Percentiles rank a stretch among this genome's conserved stretches.
phyloP scores from a whole-genome alignment of 2,113 vertebrate species.

The Dasyornis broadbenti region DNA sequence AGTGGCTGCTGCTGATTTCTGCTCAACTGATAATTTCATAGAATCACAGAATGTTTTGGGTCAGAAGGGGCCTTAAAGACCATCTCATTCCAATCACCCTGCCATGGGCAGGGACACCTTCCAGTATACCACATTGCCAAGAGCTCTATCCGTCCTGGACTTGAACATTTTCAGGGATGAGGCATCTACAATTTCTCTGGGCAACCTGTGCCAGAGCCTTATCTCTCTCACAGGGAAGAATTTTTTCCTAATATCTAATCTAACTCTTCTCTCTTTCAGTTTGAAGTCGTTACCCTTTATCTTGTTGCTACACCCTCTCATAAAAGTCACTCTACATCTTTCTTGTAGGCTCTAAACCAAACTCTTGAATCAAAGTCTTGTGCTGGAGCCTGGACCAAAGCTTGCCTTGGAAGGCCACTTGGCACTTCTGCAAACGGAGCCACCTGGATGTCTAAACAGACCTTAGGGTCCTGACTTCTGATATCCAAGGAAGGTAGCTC shows the following conservation, averaged over 20 bases:
- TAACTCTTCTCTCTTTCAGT: background rate
- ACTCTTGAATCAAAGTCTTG: background rate
- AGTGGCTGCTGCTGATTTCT: background rate
- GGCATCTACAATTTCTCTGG: background rate
- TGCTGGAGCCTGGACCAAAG: background rate
- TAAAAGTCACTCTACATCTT: background rate
- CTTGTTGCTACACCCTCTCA: background rate
- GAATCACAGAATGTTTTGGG: background rate
- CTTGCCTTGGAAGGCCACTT: fast-evolving
- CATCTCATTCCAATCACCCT: background rate
- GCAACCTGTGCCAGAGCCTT: fast-evolving
- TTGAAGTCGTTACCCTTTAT: background rate
- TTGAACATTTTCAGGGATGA: background rate
- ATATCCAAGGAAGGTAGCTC: background rate
- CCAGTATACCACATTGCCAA: background rate
- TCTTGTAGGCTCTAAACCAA: background rate
- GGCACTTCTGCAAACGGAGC: background rate
- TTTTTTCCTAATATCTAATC: background rate
- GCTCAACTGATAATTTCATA: background rate
- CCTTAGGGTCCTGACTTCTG: fast-evolving
- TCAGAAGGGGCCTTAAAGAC: background rate
- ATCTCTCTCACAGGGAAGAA: background rate
- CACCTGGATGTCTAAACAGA: background rate
- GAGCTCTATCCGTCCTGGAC: no score
- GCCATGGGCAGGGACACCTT: background rate